These are phyloP conservation scores for Pelodiscus sinensis DNA, from an alignment of 2,113 vertebrate species.

Conservation along the genomic window DNA sequence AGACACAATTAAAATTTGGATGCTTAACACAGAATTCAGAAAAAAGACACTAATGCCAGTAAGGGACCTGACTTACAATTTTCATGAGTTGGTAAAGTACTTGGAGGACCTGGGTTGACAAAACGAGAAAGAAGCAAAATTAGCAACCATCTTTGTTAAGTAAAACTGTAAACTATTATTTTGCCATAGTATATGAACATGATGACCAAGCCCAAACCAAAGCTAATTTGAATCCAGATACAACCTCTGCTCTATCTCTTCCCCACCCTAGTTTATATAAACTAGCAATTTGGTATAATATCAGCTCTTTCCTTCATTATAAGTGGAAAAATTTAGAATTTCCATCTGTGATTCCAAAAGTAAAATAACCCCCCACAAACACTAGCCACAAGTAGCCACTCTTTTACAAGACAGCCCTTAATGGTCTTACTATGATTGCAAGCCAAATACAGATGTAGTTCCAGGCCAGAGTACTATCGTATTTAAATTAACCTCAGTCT, in stretches of 20 bases:
- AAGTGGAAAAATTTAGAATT: neutral
- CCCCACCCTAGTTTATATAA: neutral
- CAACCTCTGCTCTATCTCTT: neutral
- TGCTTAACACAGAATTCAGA: neutral
- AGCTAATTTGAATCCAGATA: neutral
- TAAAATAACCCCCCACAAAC: neutral
- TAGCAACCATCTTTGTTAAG: neutral
- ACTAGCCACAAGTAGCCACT: neutral
- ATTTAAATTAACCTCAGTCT: neutral
- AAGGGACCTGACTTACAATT: neutral
- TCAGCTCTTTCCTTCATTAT: neutral
- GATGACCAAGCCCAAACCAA: neutral
- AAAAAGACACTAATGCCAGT: neutral
- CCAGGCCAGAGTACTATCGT: neutral
- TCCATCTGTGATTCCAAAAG: neutral
- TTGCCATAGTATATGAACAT: neutral
- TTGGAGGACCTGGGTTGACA: neutral
- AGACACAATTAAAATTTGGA: neutral
- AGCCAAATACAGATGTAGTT: neutral
- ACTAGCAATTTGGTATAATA: neutral
- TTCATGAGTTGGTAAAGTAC: neutral
- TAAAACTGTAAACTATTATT: neutral
- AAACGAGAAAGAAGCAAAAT: neutral
- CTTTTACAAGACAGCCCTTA: neutral
- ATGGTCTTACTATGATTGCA: neutral